Base-by-base conservation (phyloP, 1,140 invertebrate genomes). In the Eumeta japonica region DNA sequence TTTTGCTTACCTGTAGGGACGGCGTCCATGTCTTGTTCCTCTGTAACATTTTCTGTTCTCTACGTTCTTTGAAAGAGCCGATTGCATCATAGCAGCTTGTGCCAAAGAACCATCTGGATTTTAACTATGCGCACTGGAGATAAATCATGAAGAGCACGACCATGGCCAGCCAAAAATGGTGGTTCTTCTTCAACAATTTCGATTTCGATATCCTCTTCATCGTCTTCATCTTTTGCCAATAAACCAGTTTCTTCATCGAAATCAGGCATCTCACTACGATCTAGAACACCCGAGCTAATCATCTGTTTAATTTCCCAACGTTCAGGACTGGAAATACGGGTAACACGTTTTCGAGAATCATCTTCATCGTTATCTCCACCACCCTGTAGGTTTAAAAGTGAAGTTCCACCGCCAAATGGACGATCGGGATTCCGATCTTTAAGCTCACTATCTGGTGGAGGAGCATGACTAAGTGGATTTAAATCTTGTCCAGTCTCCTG, bases 61-160 rank as follows among this genome's bases (percentile, higher is more conserved):
- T 75, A 31, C 97, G 76, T 66, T 99, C 97, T 65, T 99, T 99
- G 0, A 96, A 5, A 99, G 63, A 1, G 97, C 97, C 30, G 89
- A 93, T 66, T 99, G 97, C 96, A 99, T 99, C 92, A 99, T 97
- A 1, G 97, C 97, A 1, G 97, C 94, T 60, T 92, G 97, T 1
- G 96, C 96, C 11, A 99, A 72, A 0, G 94, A 97, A 0, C 97
- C 97, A 10, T 74, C 68, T 7, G 97, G 97, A 80, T 99, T 99
- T 99, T 99, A 0, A 99, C 95, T 50, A 99, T 99, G 55, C 97
- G 82, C 3, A 90, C 87, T 2, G 97, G 97, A 53, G 93, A 96
- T 0, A 99, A 76, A 60, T 99, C 96, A 42, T 94, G 87, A 1
- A 94, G 61, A 0, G 91, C 87, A 49, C 91, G 71, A 0, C 92